Percentiles rank a stretch among this genome's conserved stretches.
phyloP scores from a whole-genome alignment of 2,113 vertebrate species.

The Lates calcarifer region DNA sequence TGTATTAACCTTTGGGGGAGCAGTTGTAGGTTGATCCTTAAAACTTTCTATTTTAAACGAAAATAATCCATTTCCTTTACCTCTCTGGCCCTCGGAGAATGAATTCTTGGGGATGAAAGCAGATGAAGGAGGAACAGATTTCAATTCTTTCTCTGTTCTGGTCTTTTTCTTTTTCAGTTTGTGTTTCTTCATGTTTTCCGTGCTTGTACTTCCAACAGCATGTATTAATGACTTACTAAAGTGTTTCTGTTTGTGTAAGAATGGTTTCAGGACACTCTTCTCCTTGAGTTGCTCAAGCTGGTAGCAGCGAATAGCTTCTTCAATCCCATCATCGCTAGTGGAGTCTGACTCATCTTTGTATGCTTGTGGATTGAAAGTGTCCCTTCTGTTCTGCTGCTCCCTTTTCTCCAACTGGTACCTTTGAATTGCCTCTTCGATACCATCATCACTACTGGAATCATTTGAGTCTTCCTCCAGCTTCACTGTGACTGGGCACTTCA shows the following conservation, averaged over 20 bases:
- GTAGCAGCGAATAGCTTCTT: conserved; percentile 93
- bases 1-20: conserved; percentile 86
- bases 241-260: conserved; percentile 59
- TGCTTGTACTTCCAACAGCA: conserved; percentile 45
- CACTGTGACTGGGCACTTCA: conserved; percentile 35
- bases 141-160: conserved; percentile 70
- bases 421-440: conserved; percentile 96
- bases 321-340: conserved; percentile 93
- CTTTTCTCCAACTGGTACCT: conserved; percentile 90
- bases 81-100: conserved; percentile 39
- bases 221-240: conserved; percentile 54
- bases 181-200: conserved; percentile 72
- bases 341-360: conserved; percentile 84
- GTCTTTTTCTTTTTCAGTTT: conserved; percentile 81
- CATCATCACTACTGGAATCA: conserved; percentile 89
- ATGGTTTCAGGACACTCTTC: conserved; percentile 60
- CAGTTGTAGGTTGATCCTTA: conserved; percentile 50
- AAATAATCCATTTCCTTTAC: conserved; percentile 67
- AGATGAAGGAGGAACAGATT: conserved; percentile 24
- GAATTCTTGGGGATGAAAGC: conserved; percentile 32
- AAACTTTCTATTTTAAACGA: conserved; percentile 59
- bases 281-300: conserved; percentile 91
- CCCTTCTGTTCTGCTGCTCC: conserved; percentile 72
- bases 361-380: conserved; percentile 3
- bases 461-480: conserved; percentile 71